These are phyloP conservation scores for Ceratosolen solmsi DNA, from an alignment of 1,140 invertebrate genomes.

Conservation along the genomic window DNA sequence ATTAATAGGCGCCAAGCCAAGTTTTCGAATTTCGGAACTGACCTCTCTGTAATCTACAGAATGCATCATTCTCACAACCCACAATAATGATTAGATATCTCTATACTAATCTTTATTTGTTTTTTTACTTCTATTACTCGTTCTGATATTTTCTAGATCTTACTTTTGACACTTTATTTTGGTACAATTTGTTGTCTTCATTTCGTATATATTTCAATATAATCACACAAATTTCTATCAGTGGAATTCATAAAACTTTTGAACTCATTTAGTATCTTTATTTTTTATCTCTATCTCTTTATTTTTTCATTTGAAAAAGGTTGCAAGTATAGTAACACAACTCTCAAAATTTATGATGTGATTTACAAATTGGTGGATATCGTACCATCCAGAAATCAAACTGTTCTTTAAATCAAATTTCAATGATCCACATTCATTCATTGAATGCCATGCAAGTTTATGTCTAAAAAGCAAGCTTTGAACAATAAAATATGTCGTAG, in stretches of 20 bases:
- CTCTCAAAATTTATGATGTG: constrained; percentile 70
- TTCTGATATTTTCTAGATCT: too few species aligned
- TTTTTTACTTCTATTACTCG: neutral
- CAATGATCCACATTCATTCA: constrained; percentile 66
- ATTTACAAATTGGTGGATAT: constrained; percentile 75
- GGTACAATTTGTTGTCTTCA: neutral
- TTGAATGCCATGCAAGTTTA: constrained; percentile 67
- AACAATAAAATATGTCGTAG: neutral
- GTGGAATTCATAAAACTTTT: constrained; percentile 33
- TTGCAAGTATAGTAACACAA: neutral
- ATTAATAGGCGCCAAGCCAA: constrained; percentile 51
- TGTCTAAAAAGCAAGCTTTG: constrained; percentile 54
- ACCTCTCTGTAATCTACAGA: constrained; percentile 3
- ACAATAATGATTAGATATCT: constrained; percentile 45
- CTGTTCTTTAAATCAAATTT: constrained; percentile 72
- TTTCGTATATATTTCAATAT: constrained; percentile 31
- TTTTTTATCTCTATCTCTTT: too few species aligned
- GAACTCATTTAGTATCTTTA: neutral
- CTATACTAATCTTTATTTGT: neutral
- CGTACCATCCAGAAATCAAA: constrained; percentile 70
- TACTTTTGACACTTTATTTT: too few species aligned
- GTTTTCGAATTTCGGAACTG: constrained; percentile 42
- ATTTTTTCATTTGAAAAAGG: neutral
- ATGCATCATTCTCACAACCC: constrained; percentile 18
- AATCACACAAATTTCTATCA: constrained; percentile 42